phyloP scores from a whole-genome alignment of 1,140 invertebrate genomes.

The Heliothis virescens region DNA sequence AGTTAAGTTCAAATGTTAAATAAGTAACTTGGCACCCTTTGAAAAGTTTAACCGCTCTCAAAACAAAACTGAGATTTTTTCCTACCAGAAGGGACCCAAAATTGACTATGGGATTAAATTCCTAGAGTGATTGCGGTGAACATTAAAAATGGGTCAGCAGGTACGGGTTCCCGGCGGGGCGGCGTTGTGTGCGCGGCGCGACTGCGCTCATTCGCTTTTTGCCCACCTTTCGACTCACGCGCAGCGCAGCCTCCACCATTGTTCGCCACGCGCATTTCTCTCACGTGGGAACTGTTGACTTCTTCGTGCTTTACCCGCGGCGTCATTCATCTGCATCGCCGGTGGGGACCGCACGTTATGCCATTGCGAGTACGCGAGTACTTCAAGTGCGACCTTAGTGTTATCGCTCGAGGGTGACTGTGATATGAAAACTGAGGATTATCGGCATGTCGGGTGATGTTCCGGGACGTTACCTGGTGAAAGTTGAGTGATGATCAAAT shows the following conservation, averaged over 20 bases:
- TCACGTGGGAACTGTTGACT: constrained; percentile 79
- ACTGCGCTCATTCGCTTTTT: constrained; percentile 82
- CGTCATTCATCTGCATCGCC: constrained; percentile 64
- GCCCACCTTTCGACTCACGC: constrained; percentile 83
- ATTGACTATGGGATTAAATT: constrained; percentile 59
- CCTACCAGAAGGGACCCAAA: neutral
- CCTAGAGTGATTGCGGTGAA: constrained; percentile 54
- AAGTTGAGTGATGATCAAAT: constrained; percentile 78
- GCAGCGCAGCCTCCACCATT: constrained; percentile 81
- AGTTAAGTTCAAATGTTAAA: no score
- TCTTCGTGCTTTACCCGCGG: constrained; percentile 75
- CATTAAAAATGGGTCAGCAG: constrained; percentile 80
- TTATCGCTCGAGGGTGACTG: constrained; percentile 57
- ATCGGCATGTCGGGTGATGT: constrained; percentile 61
- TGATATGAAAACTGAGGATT: constrained; percentile 67
- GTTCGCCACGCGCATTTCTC: constrained; percentile 79
- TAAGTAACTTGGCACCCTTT: neutral
- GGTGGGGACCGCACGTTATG: constrained; percentile 66
- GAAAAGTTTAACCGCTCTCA: no score
- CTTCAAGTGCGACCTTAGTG: constrained; percentile 53
- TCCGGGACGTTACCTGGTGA: constrained; percentile 58
- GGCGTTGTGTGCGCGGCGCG: constrained; percentile 54
- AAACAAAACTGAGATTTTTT: neutral
- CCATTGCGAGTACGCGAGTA: constrained; percentile 27
- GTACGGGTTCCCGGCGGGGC: constrained; percentile 60